Evolutionary conservation across 2,113 vertebrate genomes (phyloP).

Genomic region (Leucosticte australis): DNA sequence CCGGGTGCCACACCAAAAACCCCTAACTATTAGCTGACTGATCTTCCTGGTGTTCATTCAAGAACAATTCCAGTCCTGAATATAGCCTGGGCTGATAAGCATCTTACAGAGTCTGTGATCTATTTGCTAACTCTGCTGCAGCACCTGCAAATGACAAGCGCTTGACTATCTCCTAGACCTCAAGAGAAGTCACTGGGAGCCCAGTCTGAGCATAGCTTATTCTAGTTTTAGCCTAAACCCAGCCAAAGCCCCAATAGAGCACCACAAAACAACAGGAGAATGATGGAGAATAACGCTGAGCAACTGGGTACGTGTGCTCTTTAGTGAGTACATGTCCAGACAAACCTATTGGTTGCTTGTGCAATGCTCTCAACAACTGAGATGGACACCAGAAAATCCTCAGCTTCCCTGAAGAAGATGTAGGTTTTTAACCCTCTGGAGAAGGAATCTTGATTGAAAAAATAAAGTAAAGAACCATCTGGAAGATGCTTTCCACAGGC

Average conservation of each 20-base stretch:
- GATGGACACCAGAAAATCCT: background rate
- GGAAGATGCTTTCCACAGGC: background rate
- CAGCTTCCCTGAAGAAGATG: background rate
- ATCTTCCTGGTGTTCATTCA: background rate
- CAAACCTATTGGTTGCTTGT: background rate
- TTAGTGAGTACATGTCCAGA: background rate
- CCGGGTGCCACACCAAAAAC: background rate
- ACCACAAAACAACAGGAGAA: background rate
- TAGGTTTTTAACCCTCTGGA: background rate
- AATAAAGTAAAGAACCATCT: background rate
- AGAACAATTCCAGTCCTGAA: background rate
- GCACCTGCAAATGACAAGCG: background rate
- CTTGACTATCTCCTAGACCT: background rate
- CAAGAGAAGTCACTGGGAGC: background rate
- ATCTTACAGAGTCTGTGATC: background rate
- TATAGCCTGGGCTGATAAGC: background rate
- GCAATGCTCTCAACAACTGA: background rate
- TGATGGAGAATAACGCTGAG: rapidly evolving
- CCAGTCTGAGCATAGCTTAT: background rate
- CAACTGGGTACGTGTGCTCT: background rate
- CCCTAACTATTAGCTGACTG: background rate
- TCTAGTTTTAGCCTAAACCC: background rate
- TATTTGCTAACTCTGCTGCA: background rate
- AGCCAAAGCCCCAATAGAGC: background rate
- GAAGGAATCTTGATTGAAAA: background rate